phyloP scores from a whole-genome alignment of 1,140 invertebrate genomes.

The Nasonia giraulti region DNA sequence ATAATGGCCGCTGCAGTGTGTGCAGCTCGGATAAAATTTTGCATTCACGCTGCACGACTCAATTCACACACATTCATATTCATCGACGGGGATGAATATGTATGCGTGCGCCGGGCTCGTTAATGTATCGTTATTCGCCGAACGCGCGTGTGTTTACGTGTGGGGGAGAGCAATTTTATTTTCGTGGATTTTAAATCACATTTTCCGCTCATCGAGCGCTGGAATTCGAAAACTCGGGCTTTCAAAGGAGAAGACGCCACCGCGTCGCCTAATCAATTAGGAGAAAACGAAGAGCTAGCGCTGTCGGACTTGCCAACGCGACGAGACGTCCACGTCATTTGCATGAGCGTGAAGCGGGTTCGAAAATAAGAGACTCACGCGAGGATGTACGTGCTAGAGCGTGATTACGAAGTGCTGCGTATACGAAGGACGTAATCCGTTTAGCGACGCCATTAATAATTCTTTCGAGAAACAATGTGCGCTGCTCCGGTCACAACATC shows the following conservation, averaged over 20 bases:
- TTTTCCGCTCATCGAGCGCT: too few relatives aligned
- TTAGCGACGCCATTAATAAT: not conserved
- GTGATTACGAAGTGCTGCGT: too few relatives aligned
- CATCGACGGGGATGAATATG: constrained; percentile 56
- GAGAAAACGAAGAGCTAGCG: too few relatives aligned
- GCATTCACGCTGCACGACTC: constrained; percentile 32
- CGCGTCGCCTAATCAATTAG: too few relatives aligned
- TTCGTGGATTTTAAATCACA: too few relatives aligned
- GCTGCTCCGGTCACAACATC: not conserved
- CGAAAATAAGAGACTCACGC: too few relatives aligned
- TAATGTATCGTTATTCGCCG: not conserved
- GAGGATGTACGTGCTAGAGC: too few relatives aligned
- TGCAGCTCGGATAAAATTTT: constrained; percentile 17
- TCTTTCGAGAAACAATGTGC: not conserved
- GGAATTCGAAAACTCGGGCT: too few relatives aligned
- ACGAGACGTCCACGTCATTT: not conserved
- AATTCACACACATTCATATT: constrained; percentile 27
- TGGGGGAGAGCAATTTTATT: too few relatives aligned
- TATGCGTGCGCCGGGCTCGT: constrained; percentile 21
- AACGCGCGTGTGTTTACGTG: too few relatives aligned
- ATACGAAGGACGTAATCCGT: too few relatives aligned
- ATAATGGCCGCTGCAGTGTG: not conserved
- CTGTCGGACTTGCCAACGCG: not conserved
- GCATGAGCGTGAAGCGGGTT: not conserved
- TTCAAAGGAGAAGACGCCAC: too few relatives aligned